Evolutionary conservation across 2,888 invertebrate species (phyloP).

Genomic region (Gibbula magus): DNA sequence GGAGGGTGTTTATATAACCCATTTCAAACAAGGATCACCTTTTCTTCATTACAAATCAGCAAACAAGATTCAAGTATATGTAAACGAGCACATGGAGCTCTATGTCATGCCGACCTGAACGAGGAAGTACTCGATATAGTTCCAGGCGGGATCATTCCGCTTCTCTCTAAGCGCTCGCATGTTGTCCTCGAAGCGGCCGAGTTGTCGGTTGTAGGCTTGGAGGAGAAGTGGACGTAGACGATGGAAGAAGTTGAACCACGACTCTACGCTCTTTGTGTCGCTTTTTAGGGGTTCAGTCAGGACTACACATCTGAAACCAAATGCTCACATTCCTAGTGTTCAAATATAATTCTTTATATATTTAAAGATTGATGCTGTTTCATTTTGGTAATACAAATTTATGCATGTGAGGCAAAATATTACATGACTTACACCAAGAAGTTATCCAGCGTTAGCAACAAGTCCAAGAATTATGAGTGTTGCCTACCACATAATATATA

Average conservation of each 20-base stretch:
- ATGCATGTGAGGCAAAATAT: too few relatives aligned
- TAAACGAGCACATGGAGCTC: too few relatives aligned
- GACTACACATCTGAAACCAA: slow-evolving; percentile 84
- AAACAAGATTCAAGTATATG: neutral
- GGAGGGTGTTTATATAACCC: too few relatives aligned
- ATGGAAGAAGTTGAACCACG: slow-evolving; percentile 89
- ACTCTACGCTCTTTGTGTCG: slow-evolving; percentile 87
- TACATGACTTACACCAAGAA: too few relatives aligned
- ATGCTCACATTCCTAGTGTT: neutral
- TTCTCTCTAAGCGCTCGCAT: slow-evolving; percentile 92
- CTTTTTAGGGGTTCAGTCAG: slow-evolving; percentile 92
- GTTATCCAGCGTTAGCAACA: too few relatives aligned
- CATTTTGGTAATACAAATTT: too few relatives aligned
- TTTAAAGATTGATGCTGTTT: too few relatives aligned
- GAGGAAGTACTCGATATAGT: slow-evolving; percentile 94
- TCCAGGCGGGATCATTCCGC: slow-evolving; percentile 93
- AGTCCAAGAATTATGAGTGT: too few relatives aligned
- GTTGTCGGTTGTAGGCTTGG: slow-evolving; percentile 89
- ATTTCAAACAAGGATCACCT: too few relatives aligned
- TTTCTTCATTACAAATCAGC: too few relatives aligned
- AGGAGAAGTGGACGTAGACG: slow-evolving; percentile 89
- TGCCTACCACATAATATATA: too few relatives aligned
- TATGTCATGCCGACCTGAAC: slow-evolving; percentile 82
- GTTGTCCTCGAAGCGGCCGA: slow-evolving; percentile 88
- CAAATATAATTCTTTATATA: too few relatives aligned